phyloP scores from a whole-genome alignment of 2,113 vertebrate species.

The Pholis gunnellus region DNA sequence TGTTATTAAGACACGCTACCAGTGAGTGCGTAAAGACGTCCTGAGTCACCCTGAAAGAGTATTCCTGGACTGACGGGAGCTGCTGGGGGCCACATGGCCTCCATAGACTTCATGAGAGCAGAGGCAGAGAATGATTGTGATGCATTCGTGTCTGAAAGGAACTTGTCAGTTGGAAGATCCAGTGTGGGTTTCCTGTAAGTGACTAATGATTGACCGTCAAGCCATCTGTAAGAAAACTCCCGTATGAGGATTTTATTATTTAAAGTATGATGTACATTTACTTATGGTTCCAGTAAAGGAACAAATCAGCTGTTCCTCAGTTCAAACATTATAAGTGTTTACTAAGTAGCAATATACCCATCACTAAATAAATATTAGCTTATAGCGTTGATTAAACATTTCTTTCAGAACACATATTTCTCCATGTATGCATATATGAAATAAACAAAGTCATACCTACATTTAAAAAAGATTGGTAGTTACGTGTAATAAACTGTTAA shows the following conservation, averaged over 20 bases:
- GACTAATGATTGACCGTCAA: constrained; percentile 2
- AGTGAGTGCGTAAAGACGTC: constrained; percentile 23
- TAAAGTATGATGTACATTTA: background rate
- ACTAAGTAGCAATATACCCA: background rate
- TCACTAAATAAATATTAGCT: background rate
- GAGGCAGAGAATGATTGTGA: constrained; percentile 32
- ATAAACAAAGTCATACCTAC: background rate
- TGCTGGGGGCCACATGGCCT: constrained; percentile 14
- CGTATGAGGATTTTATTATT: background rate
- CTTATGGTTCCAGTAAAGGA: background rate
- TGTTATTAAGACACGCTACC: constrained; percentile 42
- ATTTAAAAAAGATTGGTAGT: background rate
- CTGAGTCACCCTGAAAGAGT: constrained; percentile 58
- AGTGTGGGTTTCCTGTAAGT: constrained; percentile 5
- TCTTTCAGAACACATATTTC: background rate
- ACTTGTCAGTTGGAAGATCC: background rate
- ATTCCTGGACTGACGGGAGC: constrained; percentile 39
- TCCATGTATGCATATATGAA: background rate
- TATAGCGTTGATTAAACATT: background rate
- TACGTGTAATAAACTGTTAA: background rate
- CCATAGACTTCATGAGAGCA: constrained; percentile 12
- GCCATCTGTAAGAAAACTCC: background rate
- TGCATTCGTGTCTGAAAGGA: constrained; percentile 32
- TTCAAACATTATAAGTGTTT: background rate
- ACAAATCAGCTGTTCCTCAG: background rate